Conservation (phyloP, 2,888 invertebrate genomes). For the Stenodema calcarata region DNA sequence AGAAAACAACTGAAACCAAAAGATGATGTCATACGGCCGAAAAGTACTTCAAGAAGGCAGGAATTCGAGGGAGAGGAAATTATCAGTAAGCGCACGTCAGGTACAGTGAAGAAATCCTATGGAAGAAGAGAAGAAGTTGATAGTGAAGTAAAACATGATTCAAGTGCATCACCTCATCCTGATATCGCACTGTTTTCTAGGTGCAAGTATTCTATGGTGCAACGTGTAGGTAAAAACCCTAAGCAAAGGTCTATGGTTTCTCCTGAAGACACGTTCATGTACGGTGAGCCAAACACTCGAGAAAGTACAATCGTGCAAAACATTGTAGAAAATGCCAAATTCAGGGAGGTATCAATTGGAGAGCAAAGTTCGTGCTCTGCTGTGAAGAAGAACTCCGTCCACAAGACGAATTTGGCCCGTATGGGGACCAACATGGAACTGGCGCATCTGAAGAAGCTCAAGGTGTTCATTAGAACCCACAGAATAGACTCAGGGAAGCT, state of each 20-base stretch:
- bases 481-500: background rate
- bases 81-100: background rate
- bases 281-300: background rate
- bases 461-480: background rate
- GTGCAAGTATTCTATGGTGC: background rate
- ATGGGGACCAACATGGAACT: background rate
- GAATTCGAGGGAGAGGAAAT: background rate
- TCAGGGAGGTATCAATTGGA: background rate
- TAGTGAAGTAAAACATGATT: background rate
- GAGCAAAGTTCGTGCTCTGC: background rate
- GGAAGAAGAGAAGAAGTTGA: background rate
- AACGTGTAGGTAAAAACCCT: background rate
- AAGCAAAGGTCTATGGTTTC: background rate
- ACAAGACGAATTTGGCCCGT: background rate
- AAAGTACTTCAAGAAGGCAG: background rate
- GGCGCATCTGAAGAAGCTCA: background rate
- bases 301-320: background rate
- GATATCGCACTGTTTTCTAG: background rate
- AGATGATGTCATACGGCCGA: background rate
- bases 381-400: background rate
- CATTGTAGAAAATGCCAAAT: background rate
- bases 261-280: background rate
- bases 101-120: background rate
- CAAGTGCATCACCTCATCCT: background rate
- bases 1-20: background rate